Base-by-base conservation (phyloP, 1,140 invertebrate genomes). In the Cotesia typhae region DNA sequence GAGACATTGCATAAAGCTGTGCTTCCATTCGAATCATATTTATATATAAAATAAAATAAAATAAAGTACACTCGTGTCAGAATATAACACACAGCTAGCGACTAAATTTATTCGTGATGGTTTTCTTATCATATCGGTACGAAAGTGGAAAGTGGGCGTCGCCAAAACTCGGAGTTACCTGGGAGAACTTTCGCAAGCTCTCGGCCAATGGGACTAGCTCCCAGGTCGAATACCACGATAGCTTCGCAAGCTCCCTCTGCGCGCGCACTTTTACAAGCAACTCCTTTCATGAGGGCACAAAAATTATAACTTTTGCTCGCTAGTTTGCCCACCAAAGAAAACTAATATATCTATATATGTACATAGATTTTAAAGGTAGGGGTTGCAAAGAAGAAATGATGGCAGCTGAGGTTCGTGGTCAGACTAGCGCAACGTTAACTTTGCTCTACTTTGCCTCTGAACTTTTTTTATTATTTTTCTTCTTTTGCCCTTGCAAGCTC, bases 181-280 rank as follows among this genome's bases (percentile, higher is more conserved):
- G 81, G 67, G 57, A 47, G 77, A 81, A 84, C 79, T 84, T 83
- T 83, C 77, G 81, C 78, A 82, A 83, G 82, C 79, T 83, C 78
- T 71, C 79, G 78, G 75, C 84, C 84, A 84, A 84, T 85, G 74
- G 76, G 77, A 76, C 75, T n/a, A 20, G 52, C 55, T 72, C 65
- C 51, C 7, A 17, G 67, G 67, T 41, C 65, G 55, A 59, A 20
- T 20, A 59, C 5, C 6, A 47, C 41, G 41, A 47, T 66, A 20
- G 55, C n/a, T 64, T 20, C 14, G 69, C 51, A 71, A 71, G 70
- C 70, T 71, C 59, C 10, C n/a, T 36, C 10, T 66, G 70, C 70
- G 70, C 70, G 70, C 70, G 70, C 70, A 72, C 38, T 71, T 65
- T 59, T 28, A 2, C 41, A 53, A 6, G 51, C 12, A 47, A 67